Conservation (phyloP, 2,888 invertebrate genomes). For the Tanaodytes sp. region DNA sequence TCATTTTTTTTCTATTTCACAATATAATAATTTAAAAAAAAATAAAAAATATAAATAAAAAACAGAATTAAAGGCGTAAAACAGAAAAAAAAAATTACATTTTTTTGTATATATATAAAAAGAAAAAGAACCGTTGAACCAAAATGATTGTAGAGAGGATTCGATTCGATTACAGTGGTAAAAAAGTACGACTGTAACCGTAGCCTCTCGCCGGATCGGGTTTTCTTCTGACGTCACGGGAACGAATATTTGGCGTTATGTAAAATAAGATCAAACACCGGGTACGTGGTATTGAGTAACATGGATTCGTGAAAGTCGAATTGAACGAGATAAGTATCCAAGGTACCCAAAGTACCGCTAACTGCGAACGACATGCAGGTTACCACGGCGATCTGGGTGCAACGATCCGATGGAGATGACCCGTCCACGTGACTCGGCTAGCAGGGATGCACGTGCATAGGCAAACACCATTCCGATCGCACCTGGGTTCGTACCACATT, state of each 20-base stretch:
- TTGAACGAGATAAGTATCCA: conserved; percentile 51
- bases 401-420: conserved; percentile 58
- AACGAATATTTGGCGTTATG: conserved; percentile 25
- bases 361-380: conserved; percentile 69
- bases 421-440: conserved; percentile 55
- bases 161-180: too few species aligned
- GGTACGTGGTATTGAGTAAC: conserved; percentile 32
- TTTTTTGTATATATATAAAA: background rate
- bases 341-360: conserved; percentile 66
- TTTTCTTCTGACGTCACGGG: background rate
- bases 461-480: conserved; percentile 39
- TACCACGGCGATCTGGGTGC: conserved; percentile 58
- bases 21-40: background rate
- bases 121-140: too few species aligned
- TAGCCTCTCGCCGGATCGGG: too few species aligned
- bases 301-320: conserved; percentile 62
- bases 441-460: conserved; percentile 48
- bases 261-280: conserved; percentile 26
- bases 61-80: background rate
- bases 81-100: background rate
- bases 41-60: background rate
- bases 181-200: too few species aligned
- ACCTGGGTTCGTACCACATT: conserved; percentile 11
- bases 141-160: too few species aligned
- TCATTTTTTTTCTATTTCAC: too few species aligned